These are phyloP conservation scores for Tethea ocularis DNA, from an alignment of 2,888 invertebrate genomes.

Conservation along the genomic window DNA sequence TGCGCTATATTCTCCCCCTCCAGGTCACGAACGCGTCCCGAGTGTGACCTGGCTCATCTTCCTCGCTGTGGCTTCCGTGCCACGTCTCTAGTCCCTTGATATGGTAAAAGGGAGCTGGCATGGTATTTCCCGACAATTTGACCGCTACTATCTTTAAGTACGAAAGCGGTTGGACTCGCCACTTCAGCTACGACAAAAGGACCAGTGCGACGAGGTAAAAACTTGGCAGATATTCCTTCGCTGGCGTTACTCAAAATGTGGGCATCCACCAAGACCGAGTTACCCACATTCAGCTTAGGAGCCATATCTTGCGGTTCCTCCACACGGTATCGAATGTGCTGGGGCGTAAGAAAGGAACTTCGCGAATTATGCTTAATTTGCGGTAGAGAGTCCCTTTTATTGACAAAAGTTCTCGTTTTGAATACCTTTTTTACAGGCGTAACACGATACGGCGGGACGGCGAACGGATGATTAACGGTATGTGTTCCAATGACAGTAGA, in stretches of 20 bases:
- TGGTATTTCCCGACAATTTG: constrained; percentile 15
- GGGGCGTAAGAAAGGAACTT: too few species aligned
- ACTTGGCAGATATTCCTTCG: constrained; percentile 16
- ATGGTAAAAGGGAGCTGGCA: constrained; percentile 15
- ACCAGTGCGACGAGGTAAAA: constrained; percentile 14
- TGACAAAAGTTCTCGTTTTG: constrained; percentile 18
- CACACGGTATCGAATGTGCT: background rate
- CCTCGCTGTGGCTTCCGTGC: background rate
- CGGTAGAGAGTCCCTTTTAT: background rate
- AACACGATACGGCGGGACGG: constrained; percentile 13
- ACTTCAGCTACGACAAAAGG: constrained; percentile 13
- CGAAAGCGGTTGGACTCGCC: constrained; percentile 11
- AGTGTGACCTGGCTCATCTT: background rate
- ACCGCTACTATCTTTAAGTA: constrained; percentile 3
- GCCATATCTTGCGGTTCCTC: background rate
- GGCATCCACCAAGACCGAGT: constrained; percentile 11
- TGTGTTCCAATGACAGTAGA: constrained; percentile 10
- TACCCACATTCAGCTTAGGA: constrained; percentile 8
- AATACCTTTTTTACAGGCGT: constrained; percentile 19
- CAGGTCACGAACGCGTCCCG: constrained; percentile 15
- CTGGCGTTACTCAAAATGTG: constrained; percentile 13
- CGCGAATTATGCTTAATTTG: background rate
- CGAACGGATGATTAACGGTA: constrained; percentile 15
- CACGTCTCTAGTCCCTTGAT: background rate
- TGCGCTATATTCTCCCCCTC: constrained; percentile 18